Evolutionary conservation across 2,797 vertebrate genomes (phyloP).

Genomic region (Rousettus madagascariensis): DNA sequence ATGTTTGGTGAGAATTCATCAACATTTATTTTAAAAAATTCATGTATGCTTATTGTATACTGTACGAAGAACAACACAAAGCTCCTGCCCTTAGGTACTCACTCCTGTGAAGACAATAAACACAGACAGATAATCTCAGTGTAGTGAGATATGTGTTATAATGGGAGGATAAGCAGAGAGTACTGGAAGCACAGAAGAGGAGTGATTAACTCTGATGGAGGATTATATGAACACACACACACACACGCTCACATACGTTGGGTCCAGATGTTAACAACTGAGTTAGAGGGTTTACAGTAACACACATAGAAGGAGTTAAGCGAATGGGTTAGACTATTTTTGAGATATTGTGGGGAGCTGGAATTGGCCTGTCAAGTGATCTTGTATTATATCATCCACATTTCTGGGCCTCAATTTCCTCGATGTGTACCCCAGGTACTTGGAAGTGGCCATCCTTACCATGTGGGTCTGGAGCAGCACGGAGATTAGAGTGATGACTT

Average conservation of each 20-base stretch:
- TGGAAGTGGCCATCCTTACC: neutral
- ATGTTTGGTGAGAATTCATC: conserved; percentile 7
- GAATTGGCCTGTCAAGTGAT: neutral
- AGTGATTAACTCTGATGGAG: neutral
- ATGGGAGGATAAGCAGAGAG: neutral
- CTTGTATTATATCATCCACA: neutral
- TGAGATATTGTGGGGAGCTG: neutral
- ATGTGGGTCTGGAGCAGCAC: neutral
- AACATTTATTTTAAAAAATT: conserved; percentile 37
- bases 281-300: conserved; percentile 14
- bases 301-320: neutral
- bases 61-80: neutral
- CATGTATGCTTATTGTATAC: neutral
- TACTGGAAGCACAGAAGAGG: neutral
- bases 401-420: conserved; percentile 21
- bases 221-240: neutral
- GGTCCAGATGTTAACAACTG: conserved; percentile 2
- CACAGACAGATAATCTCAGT: conserved; percentile 10
- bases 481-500: neutral
- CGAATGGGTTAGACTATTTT: neutral
- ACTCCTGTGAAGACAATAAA: conserved; percentile 33
- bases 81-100: neutral
- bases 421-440: neutral
- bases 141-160: neutral
- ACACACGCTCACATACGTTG: neutral